Evolutionary conservation across 2,113 vertebrate species (phyloP), one percentile per base, ranked within the genome.

Genomic region (Nothobranchius furzeri): DNA sequence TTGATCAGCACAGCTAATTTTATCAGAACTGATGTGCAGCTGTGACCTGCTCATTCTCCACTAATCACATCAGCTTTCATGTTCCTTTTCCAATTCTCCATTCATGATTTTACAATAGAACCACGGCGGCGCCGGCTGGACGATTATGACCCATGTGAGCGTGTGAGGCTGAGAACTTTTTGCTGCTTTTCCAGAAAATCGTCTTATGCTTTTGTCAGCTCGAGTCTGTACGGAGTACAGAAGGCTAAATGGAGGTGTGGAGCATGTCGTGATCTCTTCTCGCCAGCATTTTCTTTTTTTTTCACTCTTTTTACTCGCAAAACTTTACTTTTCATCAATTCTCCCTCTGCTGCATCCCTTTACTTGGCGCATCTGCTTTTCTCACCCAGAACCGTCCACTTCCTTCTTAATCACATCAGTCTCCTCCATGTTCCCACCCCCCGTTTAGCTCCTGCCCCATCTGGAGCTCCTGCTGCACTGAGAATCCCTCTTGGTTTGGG

Each of bases 261-360:
- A 57, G 59, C 36, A 53, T 54, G 46, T 24, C 53, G 2, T 6
- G 52, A 51, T 76, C 58, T 46, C 11, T 7, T 17, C 12, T 47
- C 12, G 6, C 40, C 49, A 61, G 53, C 17, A 45, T 54, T 10
- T 36, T 7, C 6, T 40, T 40, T 30, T 40, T 1, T 40, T 9
- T 40, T 9, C 20, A 20, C 37, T 40, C 37, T 40, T 9, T 40
- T 40, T 40, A 8, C 6, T 40, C 7, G 57, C 47, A 58, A 65
- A 37, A 1, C 36, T 63, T 49, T 59, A 9, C 40, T 65, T 59
- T 64, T 35, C 2, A 49, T 57, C 60, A 62, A 25, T 8, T 20
- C 12, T 17, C 51, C 57, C 14, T 49, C 64, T 45, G 6, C 51
- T 62, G 56, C 50, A 30, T 12, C 53, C 13, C 54, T 40, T 42